Evolutionary conservation across 64 coral and sea anemone genomes (phyloP).

Genomic region (Pachyseris speciosa): DNA sequence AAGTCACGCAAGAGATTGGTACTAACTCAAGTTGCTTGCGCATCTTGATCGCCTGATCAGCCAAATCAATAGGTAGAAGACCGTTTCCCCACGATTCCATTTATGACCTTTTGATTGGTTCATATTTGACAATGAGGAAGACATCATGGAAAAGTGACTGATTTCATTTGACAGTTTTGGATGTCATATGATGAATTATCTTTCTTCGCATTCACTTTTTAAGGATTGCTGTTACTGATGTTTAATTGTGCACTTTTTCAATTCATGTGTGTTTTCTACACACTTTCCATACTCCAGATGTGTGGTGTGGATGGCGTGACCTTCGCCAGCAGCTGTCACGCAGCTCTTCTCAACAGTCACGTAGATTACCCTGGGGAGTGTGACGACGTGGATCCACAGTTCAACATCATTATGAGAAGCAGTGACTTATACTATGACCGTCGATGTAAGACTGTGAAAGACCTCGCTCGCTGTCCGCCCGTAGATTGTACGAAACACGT

Average conservation of each 20-base stretch:
- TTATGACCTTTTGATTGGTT: too few species aligned
- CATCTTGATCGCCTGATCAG: too few species aligned
- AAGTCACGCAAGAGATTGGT: not conserved
- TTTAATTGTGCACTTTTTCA: not conserved
- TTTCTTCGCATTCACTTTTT: too few species aligned
- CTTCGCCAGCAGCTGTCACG: constrained; percentile 49
- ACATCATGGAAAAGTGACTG: too few species aligned
- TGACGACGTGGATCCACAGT: constrained; percentile 46
- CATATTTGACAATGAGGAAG: too few species aligned
- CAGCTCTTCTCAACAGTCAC: constrained; percentile 47
- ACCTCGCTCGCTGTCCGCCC: constrained; percentile 28
- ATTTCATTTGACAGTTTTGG: too few species aligned
- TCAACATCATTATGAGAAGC: constrained; percentile 2
- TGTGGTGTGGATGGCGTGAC: constrained; percentile 81
- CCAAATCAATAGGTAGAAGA: too few species aligned
- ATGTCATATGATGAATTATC: too few species aligned
- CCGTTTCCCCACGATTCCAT: too few species aligned
- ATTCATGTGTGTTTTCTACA: not conserved
- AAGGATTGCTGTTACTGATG: too few species aligned
- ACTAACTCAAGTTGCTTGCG: too few species aligned
- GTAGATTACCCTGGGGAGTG: constrained; percentile 86
- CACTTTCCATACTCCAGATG: constrained; percentile 26
- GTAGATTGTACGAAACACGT: constrained; percentile 46
- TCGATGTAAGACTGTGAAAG: constrained; percentile 62
- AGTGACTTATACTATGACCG: constrained; percentile 7